Evolutionary conservation across 2,797 vertebrate genomes (phyloP), one percentile per base, ranked within the genome.

Genomic region (Carapus acus): DNA sequence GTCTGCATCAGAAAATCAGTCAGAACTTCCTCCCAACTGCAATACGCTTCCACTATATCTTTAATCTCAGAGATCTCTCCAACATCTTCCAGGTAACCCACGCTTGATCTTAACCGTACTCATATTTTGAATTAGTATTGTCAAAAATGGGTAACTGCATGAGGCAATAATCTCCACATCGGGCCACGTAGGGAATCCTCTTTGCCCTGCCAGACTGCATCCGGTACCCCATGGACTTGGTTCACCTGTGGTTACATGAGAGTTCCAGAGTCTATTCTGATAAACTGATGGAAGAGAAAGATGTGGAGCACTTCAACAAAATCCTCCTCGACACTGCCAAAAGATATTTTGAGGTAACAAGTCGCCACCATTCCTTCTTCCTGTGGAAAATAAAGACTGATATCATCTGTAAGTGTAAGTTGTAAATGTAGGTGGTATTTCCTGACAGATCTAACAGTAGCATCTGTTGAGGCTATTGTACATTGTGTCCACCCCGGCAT

Each of bases 1-100:
- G 78, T 78, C 84, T 96, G 54, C 85, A 91, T 76, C 86, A 91
- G 77, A 93, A 93, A 85, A 88, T 88, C 82, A 87, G 75, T n/a
- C 85, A 89, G 78, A 90, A 90, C 79, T 91, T 93, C 73, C 83
- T 92, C 19, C 86, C 83, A 14, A 90, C 85, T 12, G 85, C 86
- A 20, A 89, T 89, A 59, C 87, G 84, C 70, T 90, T 93, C 63
- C 88, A 86, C 78, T 91, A 88, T 67, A 83, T 77, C 74, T 93
- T 93, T 80, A 85, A 91, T 83, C 80, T 91, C 58, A 78, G 88
- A 67, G 84, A 91, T 74, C 78, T 90, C 47, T 86, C 85, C 20
- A 77, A 59, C 62, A 77, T 89, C 65, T 90, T 90, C 71, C 86
- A 91, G 84, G 86, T 88, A 74, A 59, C 16, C 21, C 41, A 45